Evolutionary conservation across 92 coral and sea anemone species (phyloP).

Genomic region (Heliopora coerulea): DNA sequence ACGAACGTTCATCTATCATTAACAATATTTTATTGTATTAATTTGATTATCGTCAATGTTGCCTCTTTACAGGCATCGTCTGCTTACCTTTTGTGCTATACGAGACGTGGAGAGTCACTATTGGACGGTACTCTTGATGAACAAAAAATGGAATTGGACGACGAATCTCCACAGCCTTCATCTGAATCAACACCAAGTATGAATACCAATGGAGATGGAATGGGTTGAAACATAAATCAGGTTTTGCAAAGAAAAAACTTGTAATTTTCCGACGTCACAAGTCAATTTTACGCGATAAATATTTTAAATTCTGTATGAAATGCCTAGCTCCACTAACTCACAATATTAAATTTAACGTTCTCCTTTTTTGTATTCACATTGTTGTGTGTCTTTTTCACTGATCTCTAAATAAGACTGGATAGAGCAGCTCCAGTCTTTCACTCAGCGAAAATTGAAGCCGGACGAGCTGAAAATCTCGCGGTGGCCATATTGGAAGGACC

Average conservation of each 20-base stretch:
- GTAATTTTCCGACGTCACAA: neutral
- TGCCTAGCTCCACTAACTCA: neutral
- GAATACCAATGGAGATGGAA: neutral
- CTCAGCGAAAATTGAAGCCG: too few relatives aligned
- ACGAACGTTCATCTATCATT: too few relatives aligned
- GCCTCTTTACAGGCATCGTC: slow-evolving; percentile 16
- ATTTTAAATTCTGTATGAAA: neutral
- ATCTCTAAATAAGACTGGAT: too few relatives aligned
- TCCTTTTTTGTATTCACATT: too few relatives aligned
- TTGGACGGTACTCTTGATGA: slow-evolving; percentile 13
- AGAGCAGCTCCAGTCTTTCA: too few relatives aligned
- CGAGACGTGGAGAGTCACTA: slow-evolving; percentile 21
- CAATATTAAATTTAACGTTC: neutral
- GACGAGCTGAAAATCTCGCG: too few relatives aligned
- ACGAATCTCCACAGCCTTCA: slow-evolving; percentile 19
- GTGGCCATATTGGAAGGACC: too few relatives aligned
- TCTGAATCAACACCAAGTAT: neutral
- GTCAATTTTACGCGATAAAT: neutral
- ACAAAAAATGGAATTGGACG: slow-evolving; percentile 31
- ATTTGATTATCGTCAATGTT: too few relatives aligned
- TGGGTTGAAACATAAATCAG: neutral
- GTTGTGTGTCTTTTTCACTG: too few relatives aligned
- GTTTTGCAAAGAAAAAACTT: neutral
- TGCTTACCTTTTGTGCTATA: slow-evolving; percentile 36
- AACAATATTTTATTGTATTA: too few relatives aligned